Percentiles rank a stretch among this genome's conserved stretches.
Evolutionary conservation across 2,888 invertebrate species (phyloP).

Genomic region (Ptychoptera albimana): DNA sequence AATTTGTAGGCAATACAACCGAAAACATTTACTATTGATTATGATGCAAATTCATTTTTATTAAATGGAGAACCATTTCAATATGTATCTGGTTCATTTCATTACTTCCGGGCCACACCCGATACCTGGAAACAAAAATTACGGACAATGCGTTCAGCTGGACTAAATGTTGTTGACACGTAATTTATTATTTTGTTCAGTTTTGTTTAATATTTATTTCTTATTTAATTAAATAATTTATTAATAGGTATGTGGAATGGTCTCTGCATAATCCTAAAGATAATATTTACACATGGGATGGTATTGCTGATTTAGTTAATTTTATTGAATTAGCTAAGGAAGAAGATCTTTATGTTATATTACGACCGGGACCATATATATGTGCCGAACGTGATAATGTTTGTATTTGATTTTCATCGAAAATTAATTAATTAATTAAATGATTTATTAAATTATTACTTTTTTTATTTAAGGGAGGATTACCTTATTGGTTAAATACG

Average conservation of each 20-base stretch:
- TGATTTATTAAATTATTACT: constrained; percentile 5
- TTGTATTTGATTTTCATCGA: constrained; percentile 9
- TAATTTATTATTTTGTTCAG: constrained; percentile 30
- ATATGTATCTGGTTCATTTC: constrained; percentile 62
- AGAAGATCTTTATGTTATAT: constrained; percentile 61
- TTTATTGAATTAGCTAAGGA: constrained; percentile 60
- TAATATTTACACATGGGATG: constrained; percentile 43
- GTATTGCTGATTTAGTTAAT: constrained; percentile 48
- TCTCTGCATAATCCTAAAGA: constrained; percentile 64
- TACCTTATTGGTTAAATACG: constrained; percentile 56
- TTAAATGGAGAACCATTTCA: constrained; percentile 54
- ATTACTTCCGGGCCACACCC: constrained; percentile 73
- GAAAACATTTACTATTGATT: constrained; percentile 33
- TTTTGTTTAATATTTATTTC: background rate
- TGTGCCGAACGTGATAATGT: constrained; percentile 76
- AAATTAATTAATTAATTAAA: background rate
- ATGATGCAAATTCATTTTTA: constrained; percentile 43
- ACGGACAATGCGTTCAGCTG: constrained; percentile 59
- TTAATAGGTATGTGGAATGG: constrained; percentile 72
- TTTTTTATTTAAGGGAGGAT: constrained; percentile 53
- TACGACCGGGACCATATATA: constrained; percentile 82
- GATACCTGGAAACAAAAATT: constrained; percentile 66
- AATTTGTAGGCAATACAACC: constrained; percentile 1
- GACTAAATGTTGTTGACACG: constrained; percentile 77
- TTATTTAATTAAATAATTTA: background rate